These are phyloP conservation scores for Threskiornis aethiopicus DNA, from an alignment of 2,797 vertebrate genomes.

Conservation along the genomic window DNA sequence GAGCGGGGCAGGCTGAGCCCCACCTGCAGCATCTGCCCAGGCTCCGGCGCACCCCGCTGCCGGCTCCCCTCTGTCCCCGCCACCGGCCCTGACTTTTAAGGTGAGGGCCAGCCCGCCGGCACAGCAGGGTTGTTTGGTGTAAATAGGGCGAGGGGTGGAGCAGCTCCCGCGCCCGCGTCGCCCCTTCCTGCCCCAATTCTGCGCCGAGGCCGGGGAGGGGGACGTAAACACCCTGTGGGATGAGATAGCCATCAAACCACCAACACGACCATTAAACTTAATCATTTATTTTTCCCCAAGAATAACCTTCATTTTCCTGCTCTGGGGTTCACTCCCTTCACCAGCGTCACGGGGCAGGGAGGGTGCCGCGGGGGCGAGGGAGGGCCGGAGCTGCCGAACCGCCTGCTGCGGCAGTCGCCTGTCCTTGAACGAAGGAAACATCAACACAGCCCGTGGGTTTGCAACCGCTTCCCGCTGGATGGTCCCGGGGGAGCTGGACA, in stretches of 20 bases:
- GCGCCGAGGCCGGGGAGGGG: background rate
- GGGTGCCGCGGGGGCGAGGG: background rate
- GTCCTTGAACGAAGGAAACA: constrained; percentile 11
- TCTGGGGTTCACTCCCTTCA: background rate
- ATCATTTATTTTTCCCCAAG: background rate
- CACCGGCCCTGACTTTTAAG: background rate
- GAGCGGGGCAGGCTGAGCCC: background rate
- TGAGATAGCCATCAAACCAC: constrained; percentile 25
- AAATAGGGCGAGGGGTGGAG: constrained; percentile 35
- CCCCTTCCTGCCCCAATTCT: background rate
- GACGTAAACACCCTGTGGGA: background rate
- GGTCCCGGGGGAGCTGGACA: background rate
- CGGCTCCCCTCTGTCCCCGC: accelerated
- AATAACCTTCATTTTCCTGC: background rate
- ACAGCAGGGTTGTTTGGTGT: constrained; percentile 43
- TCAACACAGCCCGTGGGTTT: background rate
- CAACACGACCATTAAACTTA: background rate
- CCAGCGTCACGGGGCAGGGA: background rate
- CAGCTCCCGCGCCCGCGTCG: background rate
- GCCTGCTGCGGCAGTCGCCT: background rate
- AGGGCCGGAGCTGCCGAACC: background rate
- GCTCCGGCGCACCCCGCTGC: background rate
- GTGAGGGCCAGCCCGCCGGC: background rate
- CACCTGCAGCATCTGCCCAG: constrained; percentile 13
- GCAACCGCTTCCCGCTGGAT: background rate